phyloP scores from a whole-genome alignment of 2,888 invertebrate genomes.

The Theodoxus fluviatilis region DNA sequence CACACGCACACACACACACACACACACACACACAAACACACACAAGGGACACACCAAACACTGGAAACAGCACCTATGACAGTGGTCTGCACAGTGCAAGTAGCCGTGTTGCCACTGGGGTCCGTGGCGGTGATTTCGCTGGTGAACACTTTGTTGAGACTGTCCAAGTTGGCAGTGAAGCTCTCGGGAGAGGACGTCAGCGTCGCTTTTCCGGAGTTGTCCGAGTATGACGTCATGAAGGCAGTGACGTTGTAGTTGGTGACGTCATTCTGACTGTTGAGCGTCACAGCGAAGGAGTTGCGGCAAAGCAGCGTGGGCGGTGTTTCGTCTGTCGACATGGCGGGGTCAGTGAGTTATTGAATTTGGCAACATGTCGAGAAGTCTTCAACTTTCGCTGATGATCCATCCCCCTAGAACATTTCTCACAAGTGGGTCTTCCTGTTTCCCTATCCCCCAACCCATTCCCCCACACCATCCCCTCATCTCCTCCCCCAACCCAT shows the following conservation, averaged over 20 bases:
- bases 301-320: constrained; percentile 28
- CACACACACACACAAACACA: constrained; percentile 9
- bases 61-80: constrained; percentile 39
- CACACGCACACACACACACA: constrained; percentile 5
- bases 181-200: constrained; percentile 22
- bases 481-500: no score
- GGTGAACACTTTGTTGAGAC: constrained; percentile 38
- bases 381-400: no score
- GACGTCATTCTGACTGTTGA: constrained; percentile 14
- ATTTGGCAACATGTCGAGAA: no score
- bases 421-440: no score
- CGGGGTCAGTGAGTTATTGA: not conserved
- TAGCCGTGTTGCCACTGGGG: constrained; percentile 36
- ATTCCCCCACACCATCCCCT: no score
- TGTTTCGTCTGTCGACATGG: constrained; percentile 26
- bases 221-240: constrained; percentile 25
- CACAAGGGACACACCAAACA: not conserved
- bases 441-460: no score
- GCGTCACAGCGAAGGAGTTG: constrained; percentile 23
- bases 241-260: constrained; percentile 16
- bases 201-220: constrained; percentile 25
- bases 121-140: constrained; percentile 39
- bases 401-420: no score
- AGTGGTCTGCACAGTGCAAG: constrained; percentile 42
- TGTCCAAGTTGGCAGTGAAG: constrained; percentile 22